Evolutionary conservation across 2,113 vertebrate genomes (phyloP), one percentile per base, ranked within the genome.

Genomic region (Datnioides undecimradiatus): DNA sequence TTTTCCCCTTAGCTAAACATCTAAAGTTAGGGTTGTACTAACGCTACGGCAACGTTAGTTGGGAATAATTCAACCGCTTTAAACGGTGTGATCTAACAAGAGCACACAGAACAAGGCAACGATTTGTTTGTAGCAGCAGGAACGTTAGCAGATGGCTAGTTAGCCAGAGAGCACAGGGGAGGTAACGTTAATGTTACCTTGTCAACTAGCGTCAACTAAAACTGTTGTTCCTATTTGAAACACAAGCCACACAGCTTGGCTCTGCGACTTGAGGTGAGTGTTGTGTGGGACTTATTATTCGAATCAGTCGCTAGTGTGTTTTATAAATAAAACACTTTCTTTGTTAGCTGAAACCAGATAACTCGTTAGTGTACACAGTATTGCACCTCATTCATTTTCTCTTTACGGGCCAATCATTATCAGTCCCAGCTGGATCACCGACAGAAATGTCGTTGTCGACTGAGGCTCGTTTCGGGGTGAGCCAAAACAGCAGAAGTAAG

Each of bases 361-460:
- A 31, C 8, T 9, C 25, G 3, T 31, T 0, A 8, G 2, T 11
- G 4, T 5, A 40, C 12, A 58, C 8, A 45, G 31, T 4, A 8
- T 8, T 60, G 3, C 31, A 33, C 21, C 1, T 1, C 7, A 12
- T 38, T 16, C 1, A 45, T 34, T 43, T 0, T 58, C 3, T 52
- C 14, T 69, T 0, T 52, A 2, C 11, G 45, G 29, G 9, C 34
- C 13, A 33, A 3, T 48, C 12, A 8, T 40, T 66, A n/a, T 66
- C 41, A 27, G 12, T 25, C 14, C 16, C 25, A 68, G 65, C 77
- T 52, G 58, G 66, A 77, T 33, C 68, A 52, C 14, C 13, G 17
- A 33, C 45, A 33, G 40, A 60, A 13, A 95, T 95, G 95, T 91
- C 90, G 38, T 64, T 94, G 55, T 84, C 78, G 57, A 67, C 49